Evolutionary conservation across 2,888 invertebrate species (phyloP).

Genomic region (Epirrhoe alternata): DNA sequence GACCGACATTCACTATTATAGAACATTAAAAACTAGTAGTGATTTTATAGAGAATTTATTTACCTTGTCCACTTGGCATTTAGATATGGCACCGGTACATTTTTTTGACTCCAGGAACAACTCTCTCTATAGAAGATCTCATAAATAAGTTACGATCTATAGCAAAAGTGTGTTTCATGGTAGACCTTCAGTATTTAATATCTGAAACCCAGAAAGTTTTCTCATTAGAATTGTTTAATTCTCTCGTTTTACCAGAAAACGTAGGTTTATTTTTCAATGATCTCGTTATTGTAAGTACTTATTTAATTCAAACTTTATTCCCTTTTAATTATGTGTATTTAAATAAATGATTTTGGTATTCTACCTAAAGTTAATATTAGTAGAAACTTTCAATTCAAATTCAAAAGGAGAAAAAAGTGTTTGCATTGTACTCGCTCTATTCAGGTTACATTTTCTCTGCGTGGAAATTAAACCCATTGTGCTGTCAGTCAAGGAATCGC

Average conservation of each 20-base stretch:
- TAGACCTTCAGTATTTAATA: constrained; percentile 55
- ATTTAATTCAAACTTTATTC: constrained; percentile 16
- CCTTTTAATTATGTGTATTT: neutral
- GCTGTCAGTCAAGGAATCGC: constrained; percentile 74
- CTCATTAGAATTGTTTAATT: constrained; percentile 63
- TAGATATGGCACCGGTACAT: neutral
- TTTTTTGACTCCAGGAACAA: neutral
- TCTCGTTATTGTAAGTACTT: constrained; percentile 15
- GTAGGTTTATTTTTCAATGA: constrained; percentile 30
- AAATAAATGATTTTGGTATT: constrained; percentile 1
- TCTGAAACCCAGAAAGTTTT: constrained; percentile 56
- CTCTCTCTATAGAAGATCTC: neutral
- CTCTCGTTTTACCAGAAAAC: constrained; percentile 49
- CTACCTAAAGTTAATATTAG: constrained; percentile 19
- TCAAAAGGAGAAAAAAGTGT: constrained; percentile 36
- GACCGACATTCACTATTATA: constrained; percentile 63
- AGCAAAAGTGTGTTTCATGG: constrained; percentile 42
- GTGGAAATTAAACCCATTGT: constrained; percentile 79
- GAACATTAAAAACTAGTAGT: constrained; percentile 40
- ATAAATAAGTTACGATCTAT: constrained; percentile 19
- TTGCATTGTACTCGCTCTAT: constrained; percentile 51
- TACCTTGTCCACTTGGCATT: neutral
- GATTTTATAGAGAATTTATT: too few species aligned
- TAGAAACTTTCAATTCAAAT: constrained; percentile 25
- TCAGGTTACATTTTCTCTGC: constrained; percentile 64